phyloP scores from a whole-genome alignment of 2,888 invertebrate species.

The Sabatieria punctata region DNA sequence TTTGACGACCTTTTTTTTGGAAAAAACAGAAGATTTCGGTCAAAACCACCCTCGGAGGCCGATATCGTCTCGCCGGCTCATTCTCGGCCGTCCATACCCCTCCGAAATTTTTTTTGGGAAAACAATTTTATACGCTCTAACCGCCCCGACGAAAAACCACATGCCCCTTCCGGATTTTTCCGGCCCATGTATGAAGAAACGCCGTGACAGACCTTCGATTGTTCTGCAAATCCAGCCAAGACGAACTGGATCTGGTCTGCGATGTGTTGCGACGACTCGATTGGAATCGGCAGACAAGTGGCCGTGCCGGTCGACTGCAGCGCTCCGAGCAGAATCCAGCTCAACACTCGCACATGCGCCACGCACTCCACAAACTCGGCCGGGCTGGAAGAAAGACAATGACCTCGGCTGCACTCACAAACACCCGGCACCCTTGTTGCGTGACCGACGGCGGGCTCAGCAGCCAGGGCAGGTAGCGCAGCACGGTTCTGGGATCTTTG shows the following conservation, averaged over 20 bases:
- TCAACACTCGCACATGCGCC: slow-evolving; percentile 74
- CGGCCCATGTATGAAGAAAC: no score
- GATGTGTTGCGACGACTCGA: slow-evolving; percentile 86
- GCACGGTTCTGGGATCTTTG: slow-evolving; percentile 61
- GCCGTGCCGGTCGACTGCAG: slow-evolving; percentile 41
- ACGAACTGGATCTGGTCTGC: slow-evolving; percentile 94
- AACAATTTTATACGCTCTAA: no score
- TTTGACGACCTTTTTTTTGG: no score
- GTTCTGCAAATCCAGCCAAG: slow-evolving; percentile 88
- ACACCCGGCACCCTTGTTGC: slow-evolving; percentile 53
- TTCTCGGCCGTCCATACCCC: no score
- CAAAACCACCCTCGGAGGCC: no score
- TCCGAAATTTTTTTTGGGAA: no score
- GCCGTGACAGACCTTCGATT: slow-evolving; percentile 47
- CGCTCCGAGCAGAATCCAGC: slow-evolving; percentile 90
- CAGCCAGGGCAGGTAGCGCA: slow-evolving; percentile 73
- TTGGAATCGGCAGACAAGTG: slow-evolving; percentile 63
- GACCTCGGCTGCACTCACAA: background rate
- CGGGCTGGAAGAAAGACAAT: slow-evolving; percentile 43
- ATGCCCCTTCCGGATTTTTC: no score
- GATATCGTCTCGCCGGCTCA: no score
- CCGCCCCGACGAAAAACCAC: no score
- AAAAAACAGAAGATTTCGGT: no score
- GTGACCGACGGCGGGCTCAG: slow-evolving; percentile 58
- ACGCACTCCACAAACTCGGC: slow-evolving; percentile 75